phyloP scores from a whole-genome alignment of 30 jellyfish, hydroid and myxozoan genomes.

The Hydractinia symbiolongicarpus region DNA sequence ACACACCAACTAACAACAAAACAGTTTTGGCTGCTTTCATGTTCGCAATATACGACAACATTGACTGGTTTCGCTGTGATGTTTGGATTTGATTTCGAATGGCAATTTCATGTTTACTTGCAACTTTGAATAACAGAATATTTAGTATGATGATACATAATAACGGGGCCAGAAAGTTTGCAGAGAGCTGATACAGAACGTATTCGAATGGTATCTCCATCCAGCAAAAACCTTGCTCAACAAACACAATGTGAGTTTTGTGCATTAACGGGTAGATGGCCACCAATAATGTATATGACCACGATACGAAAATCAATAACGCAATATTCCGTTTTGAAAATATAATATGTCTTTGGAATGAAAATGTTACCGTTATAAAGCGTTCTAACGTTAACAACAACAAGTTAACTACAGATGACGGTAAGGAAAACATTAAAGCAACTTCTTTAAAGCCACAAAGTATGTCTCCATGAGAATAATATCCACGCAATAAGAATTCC shows the following conservation, averaged over 20 bases:
- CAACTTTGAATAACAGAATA: not conserved
- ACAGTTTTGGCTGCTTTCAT: constrained; percentile 32
- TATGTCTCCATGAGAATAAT: constrained; percentile 2
- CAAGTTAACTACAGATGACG: constrained; percentile 26
- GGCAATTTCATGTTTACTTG: constrained; percentile 1
- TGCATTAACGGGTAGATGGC: constrained; percentile 2
- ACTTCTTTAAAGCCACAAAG: constrained; percentile 29
- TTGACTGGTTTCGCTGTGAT: not conserved
- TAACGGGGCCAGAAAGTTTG: not conserved
- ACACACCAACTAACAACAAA: constrained; percentile 15
- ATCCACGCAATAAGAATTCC: constrained; percentile 17
- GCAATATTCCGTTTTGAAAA: not conserved
- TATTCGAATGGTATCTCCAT: not conserved
- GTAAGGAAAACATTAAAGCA: constrained; percentile 13
- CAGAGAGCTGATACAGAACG: not conserved
- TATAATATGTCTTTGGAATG: not conserved
- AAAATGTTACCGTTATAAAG: not conserved
- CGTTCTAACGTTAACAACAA: constrained; percentile 26
- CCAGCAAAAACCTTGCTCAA: not conserved
- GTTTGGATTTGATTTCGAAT: not conserved
- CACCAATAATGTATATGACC: constrained; percentile 17
- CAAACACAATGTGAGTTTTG: not conserved
- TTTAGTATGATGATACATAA: not conserved
- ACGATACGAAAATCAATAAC: not conserved
- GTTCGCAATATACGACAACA: not conserved